Evolutionary conservation across 2,113 vertebrate species (phyloP).

Genomic region (Acrocephalus kingi): DNA sequence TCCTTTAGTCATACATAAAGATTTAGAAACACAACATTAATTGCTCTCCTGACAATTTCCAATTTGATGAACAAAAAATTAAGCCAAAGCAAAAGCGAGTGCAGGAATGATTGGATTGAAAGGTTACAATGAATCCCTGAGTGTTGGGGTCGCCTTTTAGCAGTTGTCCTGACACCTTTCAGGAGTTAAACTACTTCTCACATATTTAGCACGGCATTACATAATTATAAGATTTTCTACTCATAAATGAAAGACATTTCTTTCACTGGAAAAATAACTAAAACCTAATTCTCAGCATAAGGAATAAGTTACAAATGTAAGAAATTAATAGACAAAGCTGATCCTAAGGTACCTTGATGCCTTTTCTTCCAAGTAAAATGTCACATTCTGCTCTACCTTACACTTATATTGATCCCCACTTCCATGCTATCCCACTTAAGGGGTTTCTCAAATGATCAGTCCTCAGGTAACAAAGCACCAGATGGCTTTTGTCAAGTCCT

Average conservation of each 20-base stretch:
- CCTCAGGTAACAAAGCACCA: not conserved
- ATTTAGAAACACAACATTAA: not conserved
- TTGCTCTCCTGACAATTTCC: not conserved
- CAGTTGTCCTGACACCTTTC: not conserved
- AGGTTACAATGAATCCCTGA: not conserved
- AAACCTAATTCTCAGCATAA: not conserved
- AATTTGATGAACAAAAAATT: slow-evolving; percentile 9
- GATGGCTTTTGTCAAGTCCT: not conserved
- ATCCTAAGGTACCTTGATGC: not conserved
- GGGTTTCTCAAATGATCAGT: not conserved
- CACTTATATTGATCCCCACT: not conserved
- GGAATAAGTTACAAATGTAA: not conserved
- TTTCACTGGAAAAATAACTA: not conserved
- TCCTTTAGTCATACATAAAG: not conserved
- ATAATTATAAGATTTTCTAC: not conserved
- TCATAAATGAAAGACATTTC: not conserved
- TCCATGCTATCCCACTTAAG: not conserved
- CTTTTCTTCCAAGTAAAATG: not conserved
- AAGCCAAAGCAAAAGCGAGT: not conserved
- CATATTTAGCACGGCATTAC: not conserved
- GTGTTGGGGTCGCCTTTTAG: not conserved
- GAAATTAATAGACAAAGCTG: not conserved
- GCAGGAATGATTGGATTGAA: not conserved
- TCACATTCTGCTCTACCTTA: not conserved
- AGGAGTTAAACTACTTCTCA: not conserved